Base-by-base conservation (phyloP, 2,797 vertebrate genomes). In the Salmo trutta region DNA sequence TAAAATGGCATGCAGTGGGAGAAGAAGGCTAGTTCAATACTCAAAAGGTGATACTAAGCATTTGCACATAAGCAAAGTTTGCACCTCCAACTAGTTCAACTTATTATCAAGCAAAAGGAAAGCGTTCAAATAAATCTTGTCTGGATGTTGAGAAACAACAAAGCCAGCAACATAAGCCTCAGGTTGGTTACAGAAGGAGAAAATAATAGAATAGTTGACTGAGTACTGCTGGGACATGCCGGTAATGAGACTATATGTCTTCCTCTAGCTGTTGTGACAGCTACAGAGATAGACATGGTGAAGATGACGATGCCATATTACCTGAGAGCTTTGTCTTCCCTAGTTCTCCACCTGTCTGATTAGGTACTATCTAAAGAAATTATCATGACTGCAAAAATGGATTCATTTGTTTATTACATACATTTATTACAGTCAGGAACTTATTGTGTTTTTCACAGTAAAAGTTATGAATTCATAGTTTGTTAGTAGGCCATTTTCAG, bases 181-280 rank as follows among this genome's bases (percentile, higher is more conserved):
- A 24, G 21, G 59, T 64, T 24, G 59, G 21, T 64, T 24, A 14
- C 59, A 27, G 59, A 27, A 21, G 59, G 10, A 64, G 21, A 64
- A 64, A 27, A 27, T 64, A 64, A 64, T 27, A 62, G 59, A 64
- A 64, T 14, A 3, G 21, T 64, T 64, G 59, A 64, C 24, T 64
- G 59, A 64, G 21, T 64, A 14, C 59, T 21, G 3, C 8, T 27
- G 21, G 21, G 59, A 64, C 59, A 27, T 24, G 12, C 0, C 59
- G 59, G n/a, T 64, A 64, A 64, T 64, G 59, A 64, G 59, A 64
- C 12, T 64, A 64, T 64, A 27, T 64, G 21, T 64, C 59, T 64
- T 64, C 59, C 59, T 64, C 59, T 64, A 64, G 59, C 59, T 64
- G 59, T 64, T 64, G 59, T 64, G 59, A 64, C 59, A 64, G 59